Evolutionary conservation across 1,140 invertebrate genomes (phyloP).

Genomic region (Sycobia sp.): DNA sequence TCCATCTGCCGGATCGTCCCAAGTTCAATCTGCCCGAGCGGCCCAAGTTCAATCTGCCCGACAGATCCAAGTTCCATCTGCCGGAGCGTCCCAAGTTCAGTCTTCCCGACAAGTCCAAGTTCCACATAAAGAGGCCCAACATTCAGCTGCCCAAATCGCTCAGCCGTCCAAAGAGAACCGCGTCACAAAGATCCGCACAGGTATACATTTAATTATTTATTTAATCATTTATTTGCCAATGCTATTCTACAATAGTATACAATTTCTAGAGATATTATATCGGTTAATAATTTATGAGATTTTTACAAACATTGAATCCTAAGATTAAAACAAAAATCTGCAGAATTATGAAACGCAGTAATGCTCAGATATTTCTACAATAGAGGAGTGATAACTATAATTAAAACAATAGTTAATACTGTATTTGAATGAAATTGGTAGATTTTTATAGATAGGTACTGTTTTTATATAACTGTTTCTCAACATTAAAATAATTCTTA

Average conservation of each 20-base stretch:
- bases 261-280: no score
- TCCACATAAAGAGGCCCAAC: constrained; percentile 60
- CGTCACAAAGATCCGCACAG: constrained; percentile 40
- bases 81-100: constrained; percentile 67
- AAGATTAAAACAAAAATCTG: no score
- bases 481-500: no score
- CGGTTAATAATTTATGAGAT: not conserved
- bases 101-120: constrained; percentile 66
- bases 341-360: no score
- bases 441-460: no score
- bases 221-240: no score
- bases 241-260: not conserved
- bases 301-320: not conserved
- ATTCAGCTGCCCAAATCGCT: constrained; percentile 49
- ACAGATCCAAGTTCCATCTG: constrained; percentile 46
- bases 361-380: no score
- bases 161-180: constrained; percentile 37
- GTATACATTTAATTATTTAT: not conserved
- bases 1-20: constrained; percentile 62
- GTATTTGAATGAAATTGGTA: no score
- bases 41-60: constrained; percentile 46
- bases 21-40: constrained; percentile 52
- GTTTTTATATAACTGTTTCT: no score
- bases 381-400: no score
- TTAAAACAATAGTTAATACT: no score